These are phyloP conservation scores for Oncorhynchus clarkii DNA, from an alignment of 2,113 vertebrate species.

Conservation along the genomic window DNA sequence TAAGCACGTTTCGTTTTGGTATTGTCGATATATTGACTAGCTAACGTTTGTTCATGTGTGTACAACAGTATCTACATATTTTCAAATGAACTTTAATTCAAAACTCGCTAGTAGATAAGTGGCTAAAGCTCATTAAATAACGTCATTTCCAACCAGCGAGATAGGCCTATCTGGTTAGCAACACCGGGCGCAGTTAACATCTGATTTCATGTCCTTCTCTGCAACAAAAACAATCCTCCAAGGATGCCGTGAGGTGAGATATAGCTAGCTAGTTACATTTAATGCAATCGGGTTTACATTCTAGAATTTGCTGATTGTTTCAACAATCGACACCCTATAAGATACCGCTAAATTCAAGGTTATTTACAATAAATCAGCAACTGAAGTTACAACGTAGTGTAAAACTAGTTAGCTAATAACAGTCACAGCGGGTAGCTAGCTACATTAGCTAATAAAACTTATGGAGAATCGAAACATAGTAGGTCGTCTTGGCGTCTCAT, in stretches of 20 bases:
- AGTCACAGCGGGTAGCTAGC: not conserved
- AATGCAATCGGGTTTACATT: not conserved
- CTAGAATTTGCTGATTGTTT: not conserved
- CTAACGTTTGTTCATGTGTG: not conserved
- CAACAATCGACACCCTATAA: slow-evolving; percentile 1
- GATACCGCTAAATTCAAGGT: slow-evolving; percentile 53
- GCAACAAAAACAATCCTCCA: not conserved
- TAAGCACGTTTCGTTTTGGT: not conserved
- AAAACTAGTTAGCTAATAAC: slow-evolving; percentile 10
- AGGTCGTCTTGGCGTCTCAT: not conserved
- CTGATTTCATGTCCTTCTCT: not conserved
- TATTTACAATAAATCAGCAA: slow-evolving; percentile 35
- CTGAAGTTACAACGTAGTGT: slow-evolving; percentile 33
- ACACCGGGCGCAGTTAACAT: not conserved
- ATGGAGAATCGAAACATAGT: not conserved
- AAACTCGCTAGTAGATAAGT: not conserved
- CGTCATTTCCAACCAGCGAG: slow-evolving; percentile 10
- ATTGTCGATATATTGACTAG: not conserved
- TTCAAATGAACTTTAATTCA: not conserved
- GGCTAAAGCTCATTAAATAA: slow-evolving; percentile 20
- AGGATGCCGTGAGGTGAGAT: not conserved
- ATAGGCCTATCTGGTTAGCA: slow-evolving; percentile 17
- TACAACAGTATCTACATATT: not conserved
- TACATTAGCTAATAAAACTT: not conserved
- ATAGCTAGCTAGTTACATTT: not conserved